phyloP scores from a whole-genome alignment of 1,140 invertebrate genomes.

The Neelides sp. region DNA sequence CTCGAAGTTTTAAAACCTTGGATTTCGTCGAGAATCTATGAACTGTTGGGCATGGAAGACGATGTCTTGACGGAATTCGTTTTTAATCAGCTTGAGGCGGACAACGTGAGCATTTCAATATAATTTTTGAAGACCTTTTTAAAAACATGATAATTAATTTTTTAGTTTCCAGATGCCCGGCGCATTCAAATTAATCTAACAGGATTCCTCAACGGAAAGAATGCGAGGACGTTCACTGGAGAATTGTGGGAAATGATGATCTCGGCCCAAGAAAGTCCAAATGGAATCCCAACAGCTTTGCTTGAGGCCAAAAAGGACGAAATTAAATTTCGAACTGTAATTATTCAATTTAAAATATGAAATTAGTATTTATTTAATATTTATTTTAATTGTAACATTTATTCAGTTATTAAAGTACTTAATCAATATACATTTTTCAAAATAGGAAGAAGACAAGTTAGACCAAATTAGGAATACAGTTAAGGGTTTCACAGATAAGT shows the following conservation, averaged over 20 bases:
- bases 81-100: conserved; percentile 88
- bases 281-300: conserved; percentile 68
- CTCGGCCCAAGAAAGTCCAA: conserved; percentile 86
- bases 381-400: conserved; percentile 5
- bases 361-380: conserved; percentile 1
- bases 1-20: conserved; percentile 96
- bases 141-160: neutral
- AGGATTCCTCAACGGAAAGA: conserved; percentile 95
- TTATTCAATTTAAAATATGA: conserved; percentile 10
- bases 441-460: conserved; percentile 47
- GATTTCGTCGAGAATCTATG: conserved; percentile 92
- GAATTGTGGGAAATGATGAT: conserved; percentile 91
- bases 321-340: conserved; percentile 68
- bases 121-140: conserved; percentile 7
- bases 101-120: conserved; percentile 50
- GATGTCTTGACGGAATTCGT: conserved; percentile 98
- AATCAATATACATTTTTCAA: neutral
- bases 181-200: conserved; percentile 99
- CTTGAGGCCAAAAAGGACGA: conserved; percentile 94
- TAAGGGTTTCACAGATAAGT: conserved; percentile 32
- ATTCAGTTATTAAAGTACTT: conserved; percentile 4
- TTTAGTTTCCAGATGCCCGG: conserved; percentile 75
- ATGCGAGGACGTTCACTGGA: conserved; percentile 91
- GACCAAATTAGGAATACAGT: conserved; percentile 51
- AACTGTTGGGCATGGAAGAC: conserved; percentile 92